phyloP scores from a whole-genome alignment of 2,797 vertebrate species.

The Etheostoma perlongum region DNA sequence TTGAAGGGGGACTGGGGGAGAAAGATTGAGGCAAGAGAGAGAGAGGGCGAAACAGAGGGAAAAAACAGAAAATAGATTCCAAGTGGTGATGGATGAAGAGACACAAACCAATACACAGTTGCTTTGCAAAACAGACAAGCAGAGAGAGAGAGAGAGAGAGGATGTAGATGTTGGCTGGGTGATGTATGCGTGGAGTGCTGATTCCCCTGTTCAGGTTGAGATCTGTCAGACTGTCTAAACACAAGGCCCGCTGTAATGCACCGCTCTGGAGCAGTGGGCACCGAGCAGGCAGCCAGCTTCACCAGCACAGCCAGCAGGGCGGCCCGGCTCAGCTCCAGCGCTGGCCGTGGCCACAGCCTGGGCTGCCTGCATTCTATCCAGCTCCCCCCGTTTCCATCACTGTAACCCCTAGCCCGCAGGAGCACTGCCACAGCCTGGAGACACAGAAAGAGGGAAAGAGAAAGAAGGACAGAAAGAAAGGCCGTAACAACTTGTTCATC shows the following conservation, averaged over 20 bases:
- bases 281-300: slow-evolving; percentile 56
- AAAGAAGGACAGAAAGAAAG: slow-evolving; percentile 59
- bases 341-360: slow-evolving; percentile 11
- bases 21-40: slow-evolving; percentile 42
- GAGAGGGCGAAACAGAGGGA: slow-evolving; percentile 45
- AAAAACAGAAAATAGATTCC: slow-evolving; percentile 69
- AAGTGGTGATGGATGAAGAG: slow-evolving; percentile 73
- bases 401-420: slow-evolving; percentile 47
- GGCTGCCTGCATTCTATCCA: slow-evolving; percentile 39
- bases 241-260: slow-evolving; percentile 66
- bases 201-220: slow-evolving; percentile 78
- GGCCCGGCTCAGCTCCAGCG: slow-evolving; percentile 34
- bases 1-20: slow-evolving; percentile 68
- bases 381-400: slow-evolving; percentile 33
- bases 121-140: slow-evolving; percentile 70
- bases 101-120: slow-evolving; percentile 60
- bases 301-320: slow-evolving; percentile 52
- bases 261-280: slow-evolving; percentile 59
- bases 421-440: slow-evolving; percentile 48
- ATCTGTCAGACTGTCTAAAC: slow-evolving; percentile 83
- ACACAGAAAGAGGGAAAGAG: slow-evolving; percentile 46
- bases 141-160: slow-evolving; percentile 49
- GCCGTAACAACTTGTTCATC: slow-evolving; percentile 80
- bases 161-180: slow-evolving; percentile 75
- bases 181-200: slow-evolving; percentile 68